Conservation (phyloP, 2,113 vertebrate genomes). For the Zosterops hypoxanthus region DNA sequence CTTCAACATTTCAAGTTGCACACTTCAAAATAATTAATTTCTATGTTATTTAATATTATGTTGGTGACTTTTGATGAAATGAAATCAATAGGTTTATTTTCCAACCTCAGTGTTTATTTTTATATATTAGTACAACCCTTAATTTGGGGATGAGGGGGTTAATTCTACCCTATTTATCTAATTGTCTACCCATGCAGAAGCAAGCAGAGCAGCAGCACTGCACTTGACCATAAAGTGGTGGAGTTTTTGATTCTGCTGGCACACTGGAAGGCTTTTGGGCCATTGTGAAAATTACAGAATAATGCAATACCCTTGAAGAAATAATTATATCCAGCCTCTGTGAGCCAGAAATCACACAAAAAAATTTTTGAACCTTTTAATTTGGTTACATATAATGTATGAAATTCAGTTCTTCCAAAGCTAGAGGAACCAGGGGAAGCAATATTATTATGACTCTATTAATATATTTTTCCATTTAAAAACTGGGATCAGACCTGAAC, state of each 20-base stretch:
- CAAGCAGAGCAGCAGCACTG: not conserved
- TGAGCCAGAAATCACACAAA: not conserved
- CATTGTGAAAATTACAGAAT: conserved; percentile 36
- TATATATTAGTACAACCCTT: not conserved
- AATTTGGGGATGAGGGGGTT: conserved; percentile 16
- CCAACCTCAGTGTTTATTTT: not conserved
- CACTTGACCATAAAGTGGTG: conserved; percentile 9
- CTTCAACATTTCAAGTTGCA: not conserved
- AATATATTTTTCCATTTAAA: conserved; percentile 33
- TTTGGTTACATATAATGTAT: not conserved
- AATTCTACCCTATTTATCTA: conserved; percentile 24
- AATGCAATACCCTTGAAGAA: conserved; percentile 20
- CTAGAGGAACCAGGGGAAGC: conserved; percentile 32
- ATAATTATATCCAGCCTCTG: conserved; percentile 22
- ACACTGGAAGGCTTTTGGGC: conserved; percentile 18
- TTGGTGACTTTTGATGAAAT: not conserved
- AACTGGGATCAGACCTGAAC: not conserved
- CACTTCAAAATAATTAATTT: not conserved
- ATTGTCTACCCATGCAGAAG: not conserved
- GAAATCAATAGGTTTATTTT: not conserved
- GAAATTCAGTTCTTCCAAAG: not conserved
- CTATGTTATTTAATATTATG: not conserved
- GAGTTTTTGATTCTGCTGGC: conserved; percentile 18
- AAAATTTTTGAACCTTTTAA: conserved; percentile 29
- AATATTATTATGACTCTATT: conserved; percentile 10